Evolutionary conservation across 1,140 invertebrate species (phyloP), one percentile per base, ranked within the genome.

Genomic region (Galendromus occidentalis): DNA sequence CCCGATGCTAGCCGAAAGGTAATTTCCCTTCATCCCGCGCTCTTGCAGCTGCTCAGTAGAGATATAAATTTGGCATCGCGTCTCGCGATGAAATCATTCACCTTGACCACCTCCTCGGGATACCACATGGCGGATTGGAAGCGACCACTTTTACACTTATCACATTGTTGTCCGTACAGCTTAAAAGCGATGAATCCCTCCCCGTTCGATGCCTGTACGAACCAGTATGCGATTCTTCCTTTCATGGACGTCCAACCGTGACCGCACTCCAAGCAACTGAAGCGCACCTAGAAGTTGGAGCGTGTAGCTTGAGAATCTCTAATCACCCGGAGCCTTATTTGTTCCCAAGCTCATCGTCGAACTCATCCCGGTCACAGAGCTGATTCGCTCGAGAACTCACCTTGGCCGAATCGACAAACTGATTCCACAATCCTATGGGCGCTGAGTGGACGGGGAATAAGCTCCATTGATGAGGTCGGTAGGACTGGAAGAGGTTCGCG

Each of bases 221-320:
- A 78, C 76, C 77, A 79, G 67, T 79, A 79, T 1, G 76, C 74
- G 1, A 79, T 75, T 25, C 77, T 71, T 0, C 78, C 78, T 67
- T 79, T 80, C 78, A 80, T 80, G 1, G 77, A 78, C 0, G 78
- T 80, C 78, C 78, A 80, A 17, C 78, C 78, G 68, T 79, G 77
- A 33, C 75, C 76, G 66, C 77, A 79, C 30, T 74, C 70, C 76
- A 77, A 64, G 2, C 70, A 70, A 65, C 44, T 63, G 44, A 67
- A 66, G 17, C 33, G 42, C 5, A 45, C 28, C 41, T 66, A 29
- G 7, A 18, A 44, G 14, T 64, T 18, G 2, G 20, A 25, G 20
- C 64, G 14, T 28, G 18, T 7, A 20, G 42, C 42, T 65, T 29
- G n/a, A 17, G n/a, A 65, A 65, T 41, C n/a, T n/a, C n/a, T n/a